Evolutionary conservation across 2,797 vertebrate species (phyloP), one percentile per base, ranked within the genome.

Genomic region (Enteromius trimaculatus): DNA sequence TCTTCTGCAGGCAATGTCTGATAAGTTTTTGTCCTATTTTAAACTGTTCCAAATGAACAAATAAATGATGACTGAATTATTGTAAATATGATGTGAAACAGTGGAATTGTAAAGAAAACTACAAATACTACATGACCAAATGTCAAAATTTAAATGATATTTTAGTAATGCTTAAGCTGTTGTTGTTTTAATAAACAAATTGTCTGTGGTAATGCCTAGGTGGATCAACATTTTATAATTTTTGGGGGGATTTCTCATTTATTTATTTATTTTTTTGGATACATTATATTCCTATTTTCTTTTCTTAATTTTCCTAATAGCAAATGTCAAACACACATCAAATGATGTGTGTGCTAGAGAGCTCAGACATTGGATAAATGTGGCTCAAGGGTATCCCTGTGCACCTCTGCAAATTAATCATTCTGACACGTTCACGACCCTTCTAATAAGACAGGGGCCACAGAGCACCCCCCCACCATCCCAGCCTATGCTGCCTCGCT

Each of bases 381-480:
- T 95, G 94, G 94, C 95, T 96, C 93, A 91, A 90, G 95, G 94
- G 94, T 95, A 94, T 95, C 93, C 94, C 93, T 88, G 88, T 91
- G 93, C 94, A 95, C 94, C 94, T 95, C 94, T 80, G 94, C 94
- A 95, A 95, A 96, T 96, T 95, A 96, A 96, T 96, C 95, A 96
- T 96, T 91, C 92, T 96, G 95, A 95, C 95, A 95, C 92, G 93
- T 95, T 96, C 95, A 96, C 94, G 93, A 95, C 95, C 94, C 94
- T 93, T 95, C 95, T 96, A 96, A 96, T 95, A 95, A 95, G 95
- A 95, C 95, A 95, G 94, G 93, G 95, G 94, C 94, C 94, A 94
- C 92, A 92, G 92, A 91, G 91, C 91, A 90, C 93, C 93, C 94
- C 78, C 86, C 92, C 93, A 92, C 93, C 91, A 93, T 93, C 93